Percentiles rank a stretch among this genome's conserved stretches.
phyloP scores from a whole-genome alignment of 2,113 vertebrate genomes.

The Saimiri boliviensis region DNA sequence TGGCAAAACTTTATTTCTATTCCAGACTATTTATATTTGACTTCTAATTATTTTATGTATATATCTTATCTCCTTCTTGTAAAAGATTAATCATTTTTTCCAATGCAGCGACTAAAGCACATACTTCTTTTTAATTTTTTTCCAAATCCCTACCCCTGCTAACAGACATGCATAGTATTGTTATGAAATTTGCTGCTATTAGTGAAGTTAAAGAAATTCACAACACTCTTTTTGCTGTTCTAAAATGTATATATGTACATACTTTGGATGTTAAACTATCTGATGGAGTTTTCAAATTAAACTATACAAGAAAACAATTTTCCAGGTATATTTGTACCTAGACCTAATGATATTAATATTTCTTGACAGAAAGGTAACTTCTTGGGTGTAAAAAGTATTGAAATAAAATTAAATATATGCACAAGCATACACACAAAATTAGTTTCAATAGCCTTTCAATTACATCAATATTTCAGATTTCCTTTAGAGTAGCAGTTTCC shows the following conservation, averaged over 20 bases:
- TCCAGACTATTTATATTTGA: constrained; percentile 17
- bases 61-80: not conserved
- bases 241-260: not conserved
- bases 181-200: not conserved
- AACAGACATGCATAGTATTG: not conserved
- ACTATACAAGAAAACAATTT: not conserved
- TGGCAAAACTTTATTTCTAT: not conserved
- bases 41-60: constrained; percentile 17
- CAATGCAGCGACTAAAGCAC: not conserved
- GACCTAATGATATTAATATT: not conserved
- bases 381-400: not conserved
- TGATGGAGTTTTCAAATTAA: constrained; percentile 27
- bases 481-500: not conserved
- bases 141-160: not conserved
- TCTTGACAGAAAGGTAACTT: not conserved
- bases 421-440: not conserved
- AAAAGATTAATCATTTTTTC: constrained; percentile 6
- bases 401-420: not conserved
- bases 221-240: not conserved
- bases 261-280: not conserved
- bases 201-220: not conserved
- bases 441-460: not conserved
- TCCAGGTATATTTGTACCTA: not conserved
- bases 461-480: not conserved
- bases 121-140: not conserved